These are phyloP conservation scores for Rotaria macrura DNA, from an alignment of 2,888 invertebrate genomes.

Conservation along the genomic window DNA sequence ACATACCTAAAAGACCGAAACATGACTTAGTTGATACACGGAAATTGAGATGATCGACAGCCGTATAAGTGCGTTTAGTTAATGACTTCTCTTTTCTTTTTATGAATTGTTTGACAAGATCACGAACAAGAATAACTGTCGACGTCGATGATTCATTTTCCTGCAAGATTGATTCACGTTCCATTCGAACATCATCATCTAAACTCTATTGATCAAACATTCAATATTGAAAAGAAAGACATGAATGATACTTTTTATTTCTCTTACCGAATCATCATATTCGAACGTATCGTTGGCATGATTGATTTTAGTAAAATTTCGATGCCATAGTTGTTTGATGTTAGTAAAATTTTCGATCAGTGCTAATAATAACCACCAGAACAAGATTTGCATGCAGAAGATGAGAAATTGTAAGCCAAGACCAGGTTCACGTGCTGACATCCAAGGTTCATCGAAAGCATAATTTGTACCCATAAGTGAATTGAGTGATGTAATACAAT, in stretches of 20 bases:
- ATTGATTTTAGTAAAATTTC: not conserved
- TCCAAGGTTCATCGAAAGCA: not conserved
- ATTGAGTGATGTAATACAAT: slow-evolving; percentile 20
- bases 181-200: slow-evolving; percentile 27
- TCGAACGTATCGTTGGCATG: not conserved
- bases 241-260: too few relatives aligned
- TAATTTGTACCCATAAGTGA: slow-evolving; percentile 9
- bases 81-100: not conserved
- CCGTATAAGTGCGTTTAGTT: slow-evolving; percentile 36
- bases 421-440: not conserved
- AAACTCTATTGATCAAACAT: too few relatives aligned
- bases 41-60: slow-evolving; percentile 52
- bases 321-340: not conserved
- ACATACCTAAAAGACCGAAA: slow-evolving; percentile 63
- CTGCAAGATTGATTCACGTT: not conserved
- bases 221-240: too few relatives aligned
- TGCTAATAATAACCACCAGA: not conserved
- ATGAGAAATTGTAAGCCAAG: not conserved
- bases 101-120: slow-evolving; percentile 21
- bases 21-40: slow-evolving; percentile 57
- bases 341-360: not conserved
- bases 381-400: not conserved
- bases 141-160: not conserved
- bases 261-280: not conserved
- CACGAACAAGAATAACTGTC: slow-evolving; percentile 9